Conservation (phyloP, 92 coral and sea anemone species). For the Nematostella vectensis region DNA sequence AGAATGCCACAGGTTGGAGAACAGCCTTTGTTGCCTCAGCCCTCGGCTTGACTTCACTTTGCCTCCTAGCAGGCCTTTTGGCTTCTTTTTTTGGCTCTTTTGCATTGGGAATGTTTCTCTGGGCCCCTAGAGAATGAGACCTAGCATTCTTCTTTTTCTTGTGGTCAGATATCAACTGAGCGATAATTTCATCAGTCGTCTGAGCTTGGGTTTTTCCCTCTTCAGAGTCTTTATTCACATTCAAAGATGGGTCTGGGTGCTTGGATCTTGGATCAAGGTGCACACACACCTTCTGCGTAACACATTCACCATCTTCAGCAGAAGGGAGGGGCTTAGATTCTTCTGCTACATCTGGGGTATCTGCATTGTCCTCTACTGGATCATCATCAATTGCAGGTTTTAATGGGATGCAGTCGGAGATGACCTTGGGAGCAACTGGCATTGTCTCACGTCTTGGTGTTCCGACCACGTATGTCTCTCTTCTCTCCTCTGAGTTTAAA, state of each 20-base stretch:
- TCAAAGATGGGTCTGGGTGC: background rate
- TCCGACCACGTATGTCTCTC: constrained; percentile 41
- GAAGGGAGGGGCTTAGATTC: background rate
- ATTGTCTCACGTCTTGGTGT: too few relatives aligned
- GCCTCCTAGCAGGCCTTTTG: background rate
- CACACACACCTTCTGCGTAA: background rate
- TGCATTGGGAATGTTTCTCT: background rate
- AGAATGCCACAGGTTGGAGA: constrained; percentile 19
- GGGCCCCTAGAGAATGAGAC: background rate
- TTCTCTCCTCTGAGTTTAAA: constrained; percentile 23
- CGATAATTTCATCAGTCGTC: background rate
- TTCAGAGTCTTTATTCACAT: background rate
- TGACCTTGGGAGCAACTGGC: background rate
- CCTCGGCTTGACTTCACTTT: background rate
- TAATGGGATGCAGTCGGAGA: too few relatives aligned
- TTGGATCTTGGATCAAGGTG: background rate
- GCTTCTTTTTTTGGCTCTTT: background rate
- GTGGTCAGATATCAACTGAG: background rate
- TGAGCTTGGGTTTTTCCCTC: background rate
- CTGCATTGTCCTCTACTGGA: background rate
- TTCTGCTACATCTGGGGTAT: background rate
- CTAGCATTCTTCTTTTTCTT: background rate
- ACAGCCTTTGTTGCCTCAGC: background rate
- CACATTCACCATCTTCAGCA: too few relatives aligned
- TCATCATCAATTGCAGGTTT: too few relatives aligned